Base-by-base conservation (phyloP, 2,888 invertebrate species). In the Tachina grossa region DNA sequence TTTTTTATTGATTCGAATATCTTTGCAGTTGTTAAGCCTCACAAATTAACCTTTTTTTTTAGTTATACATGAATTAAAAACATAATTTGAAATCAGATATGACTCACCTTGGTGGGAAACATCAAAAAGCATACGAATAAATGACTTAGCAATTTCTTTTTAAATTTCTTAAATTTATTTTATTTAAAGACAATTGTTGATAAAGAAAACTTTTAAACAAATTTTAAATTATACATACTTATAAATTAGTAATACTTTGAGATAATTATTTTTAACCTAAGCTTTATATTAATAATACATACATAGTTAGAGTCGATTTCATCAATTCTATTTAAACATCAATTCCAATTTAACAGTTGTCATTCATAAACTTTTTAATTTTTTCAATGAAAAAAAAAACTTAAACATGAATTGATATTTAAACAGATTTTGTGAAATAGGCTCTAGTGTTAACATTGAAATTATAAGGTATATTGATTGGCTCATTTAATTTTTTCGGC, bases 171-270 rank as follows among this genome's bases (percentile, higher is more conserved):
- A 47, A 43, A 55, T 19, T 55, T 66, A 47, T 77, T 76, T 65
- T n/a, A 47, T 19, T 57, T 1, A 22, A 22, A 57, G 57, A 45
- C 22, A 16, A 2, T 2, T 61, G 9, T 19, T 41, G 43, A 1
- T 16, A 16, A 16, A 47, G 31, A 57, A 31, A 14, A 31, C 9
- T 6, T 22, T 47, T 0, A 39, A 66, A 39, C 9, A 49, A 69
- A 31, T 49, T 71, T 16, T 55, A 41, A 63, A 72, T 14, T 49
- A 51, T 61, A 75, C 63, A 51, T 61, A 75, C 69, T 79, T 79
- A 84, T 16, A 19, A 71, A 49, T 57, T 84, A 79, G 55, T 75
- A 84, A 79, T 75, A 84, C 79, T 79, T 74, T 84, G 9, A 69
- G 51, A 65, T 11, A 69, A n/a, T 49, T 47, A 10, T 51, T 55